Evolutionary conservation across 2,888 invertebrate species (phyloP).

Genomic region (Mantis religiosa): DNA sequence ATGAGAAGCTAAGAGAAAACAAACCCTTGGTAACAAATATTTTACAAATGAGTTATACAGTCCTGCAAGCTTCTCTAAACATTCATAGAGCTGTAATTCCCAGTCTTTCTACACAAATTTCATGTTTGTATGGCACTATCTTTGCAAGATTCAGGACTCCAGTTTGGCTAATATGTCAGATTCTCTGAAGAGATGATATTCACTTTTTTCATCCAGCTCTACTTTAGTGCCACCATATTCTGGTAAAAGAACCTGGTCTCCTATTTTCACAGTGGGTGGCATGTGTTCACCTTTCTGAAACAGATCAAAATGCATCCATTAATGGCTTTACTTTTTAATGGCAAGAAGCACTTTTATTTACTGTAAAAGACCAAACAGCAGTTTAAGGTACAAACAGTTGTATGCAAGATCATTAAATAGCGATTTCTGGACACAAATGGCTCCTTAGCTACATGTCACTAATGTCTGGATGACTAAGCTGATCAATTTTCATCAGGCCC

Average conservation of each 20-base stretch:
- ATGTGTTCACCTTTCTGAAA: conserved; percentile 73
- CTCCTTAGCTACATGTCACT: too few species aligned
- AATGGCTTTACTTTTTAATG: too few species aligned
- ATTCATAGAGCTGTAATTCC: background rate
- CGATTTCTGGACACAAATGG: too few species aligned
- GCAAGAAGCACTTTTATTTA: too few species aligned
- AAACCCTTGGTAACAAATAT: background rate
- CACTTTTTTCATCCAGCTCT: conserved; percentile 78
- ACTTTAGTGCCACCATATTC: conserved; percentile 99
- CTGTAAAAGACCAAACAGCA: too few species aligned
- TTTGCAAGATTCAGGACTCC: conserved; percentile 8
- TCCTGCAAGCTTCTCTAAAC: background rate
- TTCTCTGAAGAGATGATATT: conserved; percentile 92
- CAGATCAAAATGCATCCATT: background rate
- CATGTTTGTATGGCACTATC: background rate
- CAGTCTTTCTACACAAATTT: background rate
- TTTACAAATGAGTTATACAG: background rate
- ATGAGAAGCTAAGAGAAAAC: background rate
- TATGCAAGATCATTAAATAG: too few species aligned
- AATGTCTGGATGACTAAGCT: too few species aligned
- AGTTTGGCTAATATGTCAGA: conserved; percentile 93
- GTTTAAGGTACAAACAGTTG: too few species aligned
- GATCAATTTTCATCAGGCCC: too few species aligned
- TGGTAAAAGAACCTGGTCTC: conserved; percentile 92
- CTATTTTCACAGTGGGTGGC: conserved; percentile 78